phyloP scores from a whole-genome alignment of 2,797 vertebrate genomes.

The Buceros bicornis region DNA sequence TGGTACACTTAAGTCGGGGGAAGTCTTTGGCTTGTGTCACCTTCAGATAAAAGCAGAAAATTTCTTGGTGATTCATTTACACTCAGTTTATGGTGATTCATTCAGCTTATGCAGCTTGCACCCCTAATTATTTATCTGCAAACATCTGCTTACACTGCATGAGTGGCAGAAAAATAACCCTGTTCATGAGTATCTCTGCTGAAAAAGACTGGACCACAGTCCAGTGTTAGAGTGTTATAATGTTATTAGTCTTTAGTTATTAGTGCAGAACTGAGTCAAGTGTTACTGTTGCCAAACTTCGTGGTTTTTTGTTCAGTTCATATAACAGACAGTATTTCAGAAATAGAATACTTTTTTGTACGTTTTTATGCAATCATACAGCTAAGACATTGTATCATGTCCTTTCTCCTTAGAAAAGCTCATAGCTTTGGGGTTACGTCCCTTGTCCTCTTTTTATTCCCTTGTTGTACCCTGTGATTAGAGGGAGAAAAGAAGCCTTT shows the following conservation, averaged over 20 bases:
- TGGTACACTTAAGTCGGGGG: fast-evolving
- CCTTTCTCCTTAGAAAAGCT: neutral
- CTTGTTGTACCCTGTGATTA: neutral
- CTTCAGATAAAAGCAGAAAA: neutral
- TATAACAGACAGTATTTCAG: neutral
- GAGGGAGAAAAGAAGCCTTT: neutral
- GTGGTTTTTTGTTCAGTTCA: neutral
- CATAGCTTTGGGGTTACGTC: neutral
- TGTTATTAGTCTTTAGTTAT: neutral
- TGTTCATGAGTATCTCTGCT: neutral
- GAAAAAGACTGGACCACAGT: neutral
- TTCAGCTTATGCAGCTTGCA: neutral
- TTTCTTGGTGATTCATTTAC: neutral
- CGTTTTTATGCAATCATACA: neutral
- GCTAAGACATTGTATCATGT: neutral
- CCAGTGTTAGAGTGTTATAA: no score
- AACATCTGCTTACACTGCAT: neutral
- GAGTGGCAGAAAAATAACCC: neutral
- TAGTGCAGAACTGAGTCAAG: neutral
- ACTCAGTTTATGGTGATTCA: neutral
- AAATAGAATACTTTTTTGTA: neutral
- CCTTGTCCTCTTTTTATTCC: neutral
- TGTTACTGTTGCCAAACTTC: neutral
- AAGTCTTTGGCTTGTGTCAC: neutral
- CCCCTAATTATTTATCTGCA: neutral